These are phyloP conservation scores for Chymomyza amoena DNA, from an alignment of 2,888 invertebrate genomes.

Conservation along the genomic window DNA sequence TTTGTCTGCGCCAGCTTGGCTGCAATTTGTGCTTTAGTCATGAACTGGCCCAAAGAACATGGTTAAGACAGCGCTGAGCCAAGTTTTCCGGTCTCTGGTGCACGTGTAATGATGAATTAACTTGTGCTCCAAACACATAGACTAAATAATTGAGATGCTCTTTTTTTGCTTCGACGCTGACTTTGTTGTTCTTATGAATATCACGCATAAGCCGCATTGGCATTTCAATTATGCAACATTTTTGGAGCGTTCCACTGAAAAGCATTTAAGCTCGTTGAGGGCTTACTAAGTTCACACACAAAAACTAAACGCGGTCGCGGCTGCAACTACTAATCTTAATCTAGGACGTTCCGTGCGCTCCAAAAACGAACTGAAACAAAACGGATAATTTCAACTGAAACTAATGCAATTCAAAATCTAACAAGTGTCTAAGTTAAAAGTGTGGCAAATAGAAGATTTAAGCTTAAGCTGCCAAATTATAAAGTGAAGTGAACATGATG, in stretches of 20 bases:
- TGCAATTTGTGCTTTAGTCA: slow-evolving; percentile 11
- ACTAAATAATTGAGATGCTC: neutral
- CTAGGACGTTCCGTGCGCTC: neutral
- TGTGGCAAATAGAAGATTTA: neutral
- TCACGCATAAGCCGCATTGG: slow-evolving; percentile 47
- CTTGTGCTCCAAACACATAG: neutral
- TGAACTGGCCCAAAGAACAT: slow-evolving; percentile 10
- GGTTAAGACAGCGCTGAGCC: slow-evolving; percentile 2
- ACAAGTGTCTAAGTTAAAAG: neutral
- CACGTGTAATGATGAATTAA: slow-evolving; percentile 34
- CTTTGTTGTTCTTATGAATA: slow-evolving; percentile 50
- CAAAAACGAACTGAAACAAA: neutral
- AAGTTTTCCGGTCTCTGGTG: slow-evolving; percentile 34
- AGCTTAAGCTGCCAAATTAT: neutral
- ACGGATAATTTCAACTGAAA: neutral
- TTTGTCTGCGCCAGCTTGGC: slow-evolving; percentile 22
- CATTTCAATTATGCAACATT: slow-evolving; percentile 61
- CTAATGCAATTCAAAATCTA: neutral
- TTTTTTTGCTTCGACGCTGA: slow-evolving; percentile 1
- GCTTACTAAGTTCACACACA: slow-evolving; percentile 35
- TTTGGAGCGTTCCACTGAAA: slow-evolving; percentile 32
- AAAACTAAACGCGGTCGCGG: slow-evolving; percentile 29
- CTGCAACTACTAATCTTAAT: slow-evolving; percentile 1
- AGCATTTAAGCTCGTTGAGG: slow-evolving; percentile 44
- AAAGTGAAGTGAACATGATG: slow-evolving; percentile 26